Base-by-base conservation (phyloP, 2,888 invertebrate genomes). In the Scaptomyza caliginosa region DNA sequence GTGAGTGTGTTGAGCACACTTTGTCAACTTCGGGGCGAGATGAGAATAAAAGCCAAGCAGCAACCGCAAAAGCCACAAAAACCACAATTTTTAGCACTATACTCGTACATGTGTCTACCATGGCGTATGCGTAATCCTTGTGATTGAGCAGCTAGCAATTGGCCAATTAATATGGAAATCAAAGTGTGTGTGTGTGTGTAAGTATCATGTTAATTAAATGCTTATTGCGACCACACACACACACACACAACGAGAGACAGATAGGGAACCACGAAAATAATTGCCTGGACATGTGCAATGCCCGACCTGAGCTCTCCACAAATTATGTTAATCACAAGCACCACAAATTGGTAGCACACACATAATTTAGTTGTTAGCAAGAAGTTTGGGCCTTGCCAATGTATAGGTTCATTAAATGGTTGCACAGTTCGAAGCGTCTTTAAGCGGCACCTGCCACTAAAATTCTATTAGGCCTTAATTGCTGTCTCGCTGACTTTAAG, bases 121-220 rank as follows among this genome's bases (percentile, higher is more conserved):
- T 16, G 34, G 48, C 71, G 66, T 65, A 58, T 76, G 23, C 55
- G 46, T 50, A 59, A 76, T 50, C 55, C 38, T 40, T 39, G 17
- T 38, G 26, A 42, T 51, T 28, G 24, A 43, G 38, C 40, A 36
- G 36, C 17, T 45, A 46, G 68, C 68, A 74, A 67, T 71, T 71
- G 66, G 66, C 67, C 71, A 86, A 88, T 83, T 88, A 83, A 88
- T 86, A 88, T 88, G 88, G 74, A 74, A 83, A 88, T 76, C 68
- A 67, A 65, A 11, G 28, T 28, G 8, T 8, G n/a, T 30, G 30
- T 46, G 28, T 28, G 28, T 28, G 28, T 11, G 28, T 56, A 52
- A 52, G 55, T 3, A 52, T 56, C 16, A 38, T 52, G 58, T 38
- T 71, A 71, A 76, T 76, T 71, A 79, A 71, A 71, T 79, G 77